Evolutionary conservation across 1,140 invertebrate genomes (phyloP), one percentile per base, ranked within the genome.

Genomic region (Lasioglossum baleicum): DNA sequence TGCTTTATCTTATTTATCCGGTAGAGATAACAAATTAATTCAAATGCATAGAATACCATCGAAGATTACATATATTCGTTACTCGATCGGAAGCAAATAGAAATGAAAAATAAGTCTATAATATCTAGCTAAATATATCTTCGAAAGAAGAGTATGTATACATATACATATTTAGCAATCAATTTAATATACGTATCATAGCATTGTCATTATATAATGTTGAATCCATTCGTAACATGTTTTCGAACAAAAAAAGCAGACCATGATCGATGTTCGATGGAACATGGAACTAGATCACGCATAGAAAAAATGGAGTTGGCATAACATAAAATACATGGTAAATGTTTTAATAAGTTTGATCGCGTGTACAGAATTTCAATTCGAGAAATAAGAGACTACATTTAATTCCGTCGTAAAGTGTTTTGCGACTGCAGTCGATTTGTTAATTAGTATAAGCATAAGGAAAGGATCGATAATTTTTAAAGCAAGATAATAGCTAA

Each of bases 401-500:
- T 2, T 48, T 5, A 42, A 48, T 15, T 20, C 63, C 61, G 44
- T 75, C 22, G 4, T 75, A 17, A 17, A 64, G 69, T 51, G 51
- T 83, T 60, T 13, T 53, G 48, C 53, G 20, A 77, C 35, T 63
- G 40, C 63, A 63, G 58, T 20, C 17, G 2, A 0, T 26, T 73
- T 61, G 75, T 40, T 56, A 74, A 76, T 17, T 48, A 48, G 26
- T 20, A 2, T 65, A 56, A 68, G 10, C 13, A 2, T 65, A 56
- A 68, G 11, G 6, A 61, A 61, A 6, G 2, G 67, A 17, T 61
- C 0, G n/a, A 75, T n/a, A 42, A 67, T 13, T 74, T 80, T 60
- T 26, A 68, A 75, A 66, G 20, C 51, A 76, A 51, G 70, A 79
- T 78, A 53, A 78, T 79, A 79, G 17, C 51, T 56, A 76, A 82